Base-by-base conservation (phyloP, 2,113 vertebrate genomes). In the Coreoperca whiteheadi region DNA sequence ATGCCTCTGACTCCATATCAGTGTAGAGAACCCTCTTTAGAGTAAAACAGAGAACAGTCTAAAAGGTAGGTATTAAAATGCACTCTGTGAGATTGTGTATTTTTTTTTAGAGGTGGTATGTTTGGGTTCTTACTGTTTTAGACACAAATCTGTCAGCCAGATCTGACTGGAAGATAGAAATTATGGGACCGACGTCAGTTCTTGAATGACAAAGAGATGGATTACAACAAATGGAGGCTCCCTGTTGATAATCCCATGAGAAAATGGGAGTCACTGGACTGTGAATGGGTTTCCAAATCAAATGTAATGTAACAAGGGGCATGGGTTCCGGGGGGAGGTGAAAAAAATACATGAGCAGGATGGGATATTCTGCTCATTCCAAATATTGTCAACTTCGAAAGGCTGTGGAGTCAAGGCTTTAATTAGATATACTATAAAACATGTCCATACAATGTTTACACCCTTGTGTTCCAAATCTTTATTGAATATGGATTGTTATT, bases 131-230 rank as follows among this genome's bases (percentile, higher is more conserved):
- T 30, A 25, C 39, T 73, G 14, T 64, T 89, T 78, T 39, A 64
- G 82, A 88, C 85, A 69, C 37, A 73, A 77, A 87, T 88, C 41
- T 79, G 46, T 77, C 39, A 82, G 34, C 28, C 67, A 59, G 20
- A 82, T 66, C 59, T 67, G 80, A 81, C 46, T 69, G 46, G 70
- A 63, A 86, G 89, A 84, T 83, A 82, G 71, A 91, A 91, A 86
- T 91, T 90, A 91, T 85, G 64, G 77, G 77, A 85, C 88, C 37
- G 70, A 88, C 88, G 59, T 46, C 28, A 51, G 54, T 79, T 93
- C 84, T 82, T 84, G 87, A 92, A 92, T 91, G 90, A 84, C 91
- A 93, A 92, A 81, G 82, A 92, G 89, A 77, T 91, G 85, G 91
- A 91, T 93, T 93, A 90, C 85, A 92, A 89, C 76, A 88, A 94